Conservation (phyloP, 2,113 vertebrate genomes). For the Camelus bactrianus region DNA sequence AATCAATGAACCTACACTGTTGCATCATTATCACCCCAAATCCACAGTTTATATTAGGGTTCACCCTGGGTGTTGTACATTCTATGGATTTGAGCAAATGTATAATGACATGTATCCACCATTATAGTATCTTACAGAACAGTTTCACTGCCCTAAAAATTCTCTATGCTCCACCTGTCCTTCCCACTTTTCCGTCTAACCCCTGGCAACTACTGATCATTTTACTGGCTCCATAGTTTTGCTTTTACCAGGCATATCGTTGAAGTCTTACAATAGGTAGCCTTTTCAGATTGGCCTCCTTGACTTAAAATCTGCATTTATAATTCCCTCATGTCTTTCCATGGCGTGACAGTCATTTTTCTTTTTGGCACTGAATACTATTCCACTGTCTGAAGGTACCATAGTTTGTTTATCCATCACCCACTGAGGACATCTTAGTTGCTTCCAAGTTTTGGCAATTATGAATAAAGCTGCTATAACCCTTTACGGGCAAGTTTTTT, state of each 20-base stretch:
- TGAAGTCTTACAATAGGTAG: background rate
- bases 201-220: background rate
- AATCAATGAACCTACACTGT: background rate
- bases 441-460: background rate
- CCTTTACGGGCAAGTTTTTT: background rate
- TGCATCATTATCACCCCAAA: background rate
- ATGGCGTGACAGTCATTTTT: background rate
- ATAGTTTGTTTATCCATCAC: background rate
- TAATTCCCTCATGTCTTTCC: background rate
- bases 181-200: background rate
- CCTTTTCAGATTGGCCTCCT: background rate
- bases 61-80: background rate
- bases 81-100: background rate
- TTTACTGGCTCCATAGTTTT: constrained; percentile 9
- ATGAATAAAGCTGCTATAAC: background rate
- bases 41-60: background rate
- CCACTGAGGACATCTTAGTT: background rate
- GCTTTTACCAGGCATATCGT: background rate
- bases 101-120: background rate
- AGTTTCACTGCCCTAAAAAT: background rate
- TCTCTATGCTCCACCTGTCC: background rate
- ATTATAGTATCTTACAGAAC: background rate
- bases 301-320: background rate
- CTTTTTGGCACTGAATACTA: background rate
- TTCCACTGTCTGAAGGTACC: background rate